Evolutionary conservation across 2,888 invertebrate genomes (phyloP).

Genomic region (Pelosia muscerda): DNA sequence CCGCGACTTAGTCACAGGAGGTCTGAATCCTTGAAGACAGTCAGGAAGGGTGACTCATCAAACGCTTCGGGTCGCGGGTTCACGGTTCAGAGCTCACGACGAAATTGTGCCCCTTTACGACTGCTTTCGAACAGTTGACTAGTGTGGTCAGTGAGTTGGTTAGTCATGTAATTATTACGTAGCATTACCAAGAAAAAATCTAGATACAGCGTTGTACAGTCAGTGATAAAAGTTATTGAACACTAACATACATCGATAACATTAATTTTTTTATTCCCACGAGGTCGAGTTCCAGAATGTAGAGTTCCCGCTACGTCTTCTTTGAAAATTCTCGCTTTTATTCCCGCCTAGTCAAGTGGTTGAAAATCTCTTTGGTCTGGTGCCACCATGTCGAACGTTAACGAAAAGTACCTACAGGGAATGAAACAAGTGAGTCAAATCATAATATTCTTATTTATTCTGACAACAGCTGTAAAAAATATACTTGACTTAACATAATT

Average conservation of each 20-base stretch:
- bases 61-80: constrained; percentile 67
- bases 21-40: constrained; percentile 72
- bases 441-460: too few relatives aligned
- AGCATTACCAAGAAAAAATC: neutral
- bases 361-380: too few relatives aligned
- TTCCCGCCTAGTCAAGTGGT: too few relatives aligned
- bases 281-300: too few relatives aligned
- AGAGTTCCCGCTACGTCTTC: too few relatives aligned
- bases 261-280: too few relatives aligned
- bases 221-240: neutral
- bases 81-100: constrained; percentile 71
- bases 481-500: too few relatives aligned
- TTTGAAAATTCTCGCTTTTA: too few relatives aligned
- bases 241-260: neutral
- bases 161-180: constrained; percentile 9
- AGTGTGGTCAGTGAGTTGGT: constrained; percentile 17
- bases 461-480: too few relatives aligned
- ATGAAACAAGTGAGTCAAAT: too few relatives aligned
- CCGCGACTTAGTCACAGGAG: constrained; percentile 71
- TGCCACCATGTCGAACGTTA: too few relatives aligned
- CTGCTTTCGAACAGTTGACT: constrained; percentile 9
- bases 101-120: constrained; percentile 55
- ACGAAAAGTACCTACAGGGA: too few relatives aligned
- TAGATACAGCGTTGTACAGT: neutral
- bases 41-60: constrained; percentile 79